Percentiles rank a stretch among this genome's conserved stretches.
phyloP scores from a whole-genome alignment of 2,888 invertebrate species.

The Labia minor region DNA sequence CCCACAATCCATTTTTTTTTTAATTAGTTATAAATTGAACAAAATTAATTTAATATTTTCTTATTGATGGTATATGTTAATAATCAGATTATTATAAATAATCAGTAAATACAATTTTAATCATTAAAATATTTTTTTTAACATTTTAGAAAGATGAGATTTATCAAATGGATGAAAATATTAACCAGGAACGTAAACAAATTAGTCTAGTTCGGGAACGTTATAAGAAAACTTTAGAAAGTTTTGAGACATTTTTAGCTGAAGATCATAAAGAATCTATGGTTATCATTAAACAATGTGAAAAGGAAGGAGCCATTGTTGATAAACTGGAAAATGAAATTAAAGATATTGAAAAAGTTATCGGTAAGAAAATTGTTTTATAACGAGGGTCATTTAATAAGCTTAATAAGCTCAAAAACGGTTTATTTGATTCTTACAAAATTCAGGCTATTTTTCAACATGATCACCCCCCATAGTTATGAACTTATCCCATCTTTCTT shows the following conservation, averaged over 20 bases:
- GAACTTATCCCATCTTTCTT: no score
- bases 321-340: slow-evolving; percentile 38
- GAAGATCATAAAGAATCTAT: slow-evolving; percentile 51
- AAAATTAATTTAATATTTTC: no score
- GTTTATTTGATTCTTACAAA: no score
- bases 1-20: no score
- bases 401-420: no score
- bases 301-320: slow-evolving; percentile 38
- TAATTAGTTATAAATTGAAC: no score
- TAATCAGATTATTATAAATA: no score
- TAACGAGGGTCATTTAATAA: slow-evolving; percentile 36
- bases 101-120: no score
- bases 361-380: slow-evolving; percentile 27
- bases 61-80: no score
- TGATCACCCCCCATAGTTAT: no score
- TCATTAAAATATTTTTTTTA: no score
- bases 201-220: slow-evolving; percentile 25
- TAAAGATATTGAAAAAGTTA: slow-evolving; percentile 36
- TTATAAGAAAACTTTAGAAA: slow-evolving; percentile 43
- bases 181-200: not conserved
- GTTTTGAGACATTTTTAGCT: slow-evolving; percentile 49
- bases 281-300: slow-evolving; percentile 42
- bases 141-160: slow-evolving; percentile 18
- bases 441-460: no score
- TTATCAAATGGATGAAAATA: slow-evolving; percentile 16